Base-by-base conservation (phyloP, 1,140 invertebrate genomes). In the Berghia stephanieae region DNA sequence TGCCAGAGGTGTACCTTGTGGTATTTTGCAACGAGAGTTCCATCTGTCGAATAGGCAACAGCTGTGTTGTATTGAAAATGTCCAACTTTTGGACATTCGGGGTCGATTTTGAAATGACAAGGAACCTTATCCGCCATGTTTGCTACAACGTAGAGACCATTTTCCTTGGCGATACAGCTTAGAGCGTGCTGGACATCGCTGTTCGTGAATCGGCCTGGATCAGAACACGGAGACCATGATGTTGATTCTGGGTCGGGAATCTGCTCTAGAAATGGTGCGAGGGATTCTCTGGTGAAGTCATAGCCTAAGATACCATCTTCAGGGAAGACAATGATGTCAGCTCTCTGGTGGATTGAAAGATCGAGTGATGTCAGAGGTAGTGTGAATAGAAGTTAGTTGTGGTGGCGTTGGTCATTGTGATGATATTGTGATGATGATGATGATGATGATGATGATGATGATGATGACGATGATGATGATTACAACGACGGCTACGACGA, bases 261-360 rank as follows among this genome's bases (percentile, higher is more conserved):
- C 34, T 78, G 66, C 66, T 88, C 87, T 36, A 86, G 67, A 77
- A 83, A 87, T 0, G 81, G 79, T 16, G 63, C n/a, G 13, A 85
- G 67, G 3, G 57, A 66, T 8, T 57, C 46, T 43, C 80, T 57
- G 0, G 42, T 80, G 46, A 83, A 80, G 2, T 43, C 46, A 38
- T 75, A 63, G 21, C 82, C 83, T 16, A 90, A 91, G 10, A 94
- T 81, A 16, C 93, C 93, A 83, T 92, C 90, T 88, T 96, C 95
- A 0, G 95, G 95, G 84, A 96, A 96, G 1, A 96, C 94, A 4
- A 96, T 91, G 24, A 97, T 95, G 79, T 96, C 93, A 0, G 91
- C 92, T 68, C 90, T 87, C 93, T 95, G 77, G 13, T n/a, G 44
- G n/a, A n/a, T n/a, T n/a, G n/a, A n/a, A n/a, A n/a, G n/a, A n/a